Evolutionary conservation across 1,140 invertebrate species (phyloP), one percentile per base, ranked within the genome.

Genomic region (Aphelinus certus): DNA sequence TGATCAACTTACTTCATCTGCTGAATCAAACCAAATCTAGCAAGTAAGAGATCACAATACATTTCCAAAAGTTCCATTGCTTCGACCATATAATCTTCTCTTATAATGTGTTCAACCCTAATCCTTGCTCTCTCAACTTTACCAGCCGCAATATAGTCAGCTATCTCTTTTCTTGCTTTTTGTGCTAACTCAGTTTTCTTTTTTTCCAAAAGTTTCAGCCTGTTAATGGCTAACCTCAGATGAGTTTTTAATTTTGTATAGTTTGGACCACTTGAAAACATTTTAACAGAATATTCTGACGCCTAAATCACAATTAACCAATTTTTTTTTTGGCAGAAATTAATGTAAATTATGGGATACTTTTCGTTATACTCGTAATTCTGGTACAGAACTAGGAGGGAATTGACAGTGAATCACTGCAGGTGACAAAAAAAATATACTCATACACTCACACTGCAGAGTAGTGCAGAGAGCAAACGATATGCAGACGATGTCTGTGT

Each of bases 61-160:
- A 99, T 99, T 90, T 99, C 98, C 2, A 99, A 91, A 62, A 99
- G 90, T 91, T 99, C 98, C 94, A 99, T 98, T 0, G 98, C 98
- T 89, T 99, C 98, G 1, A 99, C 97, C 87, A 99, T 91, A 86
- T 99, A 99, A 89, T 99, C 98, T 89, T 99, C 98, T 46, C 98
- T 92, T 72, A 99, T 98, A 64, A 99, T 99, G 76, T 99, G 95
- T 86, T 99, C 98, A 0, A 99, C 98, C 55, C 97, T 90, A 76
- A 99, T 99, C 86, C 96, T 96, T 0, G 98, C 98, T 76, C 94
- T 89, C 89, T 99, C 97, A 81, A 91, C 91, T 91, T 99, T 99
- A 58, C 95, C 95, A 73, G 91, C 92, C 60, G 90, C 90, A 77
- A 99, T 93, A 81, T 97, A 99, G 89, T 99, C 98, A 1, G 97